A percentile compares a stretch with the other conserved stretches of the same genome.
phyloP scores from a whole-genome alignment of 2,888 invertebrate species.

The Macroteleia sp. region DNA sequence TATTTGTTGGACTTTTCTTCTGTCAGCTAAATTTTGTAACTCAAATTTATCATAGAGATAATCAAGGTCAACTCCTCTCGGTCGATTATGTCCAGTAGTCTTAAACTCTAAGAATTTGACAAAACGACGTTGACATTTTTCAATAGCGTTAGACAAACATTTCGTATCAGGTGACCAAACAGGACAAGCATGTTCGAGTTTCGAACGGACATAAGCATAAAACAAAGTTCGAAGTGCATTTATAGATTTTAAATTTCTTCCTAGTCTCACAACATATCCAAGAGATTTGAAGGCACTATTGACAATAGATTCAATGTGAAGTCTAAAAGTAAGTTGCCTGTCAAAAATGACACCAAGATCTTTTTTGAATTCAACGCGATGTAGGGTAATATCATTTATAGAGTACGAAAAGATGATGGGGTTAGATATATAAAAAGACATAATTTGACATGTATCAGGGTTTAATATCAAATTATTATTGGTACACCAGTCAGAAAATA shows the following conservation, averaged over 20 bases:
- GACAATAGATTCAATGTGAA: not conserved
- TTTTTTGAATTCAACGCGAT: not conserved
- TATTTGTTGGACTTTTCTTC: not conserved
- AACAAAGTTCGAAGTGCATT: not conserved
- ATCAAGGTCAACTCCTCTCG: not conserved
- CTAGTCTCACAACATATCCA: not conserved
- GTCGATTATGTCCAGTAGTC: not conserved
- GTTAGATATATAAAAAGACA: conserved; percentile 1
- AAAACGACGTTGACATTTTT: not conserved
- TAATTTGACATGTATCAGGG: not conserved
- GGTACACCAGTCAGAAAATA: not conserved
- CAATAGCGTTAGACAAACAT: not conserved
- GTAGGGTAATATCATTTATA: not conserved
- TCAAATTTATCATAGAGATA: conserved; percentile 5
- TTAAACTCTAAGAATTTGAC: not conserved
- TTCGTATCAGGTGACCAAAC: not conserved
- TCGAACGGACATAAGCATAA: not conserved
- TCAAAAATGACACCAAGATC: conserved; percentile 5
- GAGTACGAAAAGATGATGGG: not conserved
- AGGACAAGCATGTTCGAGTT: not conserved
- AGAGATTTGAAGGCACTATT: not conserved
- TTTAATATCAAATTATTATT: not conserved
- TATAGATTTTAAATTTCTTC: not conserved
- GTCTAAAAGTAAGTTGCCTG: not conserved
- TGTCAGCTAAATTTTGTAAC: no score